Evolutionary conservation across 1,140 invertebrate genomes (phyloP), one percentile per base, ranked within the genome.

Genomic region (Melipona quadrifasciata): DNA sequence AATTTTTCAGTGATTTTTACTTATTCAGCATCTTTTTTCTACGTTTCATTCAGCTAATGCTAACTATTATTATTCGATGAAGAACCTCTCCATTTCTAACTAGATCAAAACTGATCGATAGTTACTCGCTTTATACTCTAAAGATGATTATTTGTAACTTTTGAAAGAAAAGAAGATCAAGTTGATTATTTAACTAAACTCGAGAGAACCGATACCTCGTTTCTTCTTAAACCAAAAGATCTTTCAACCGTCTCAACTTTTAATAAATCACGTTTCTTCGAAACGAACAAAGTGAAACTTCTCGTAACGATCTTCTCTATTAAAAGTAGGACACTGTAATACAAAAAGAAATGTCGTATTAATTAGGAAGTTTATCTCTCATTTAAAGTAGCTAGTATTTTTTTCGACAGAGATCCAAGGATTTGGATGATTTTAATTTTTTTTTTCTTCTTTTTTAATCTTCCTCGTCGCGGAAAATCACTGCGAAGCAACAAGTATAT

Each of bases 401-500:
- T 39, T 39, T 5, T 39, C 34, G 34, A 39, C 34, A 39, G 34
- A 39, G 34, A 39, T 39, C 39, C 39, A 5, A 8, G 39, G 6
- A 39, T 39, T 39, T 39, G 39, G 6, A 39, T 39, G 39, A 39
- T 39, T 39, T 39, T 8, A 39, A 39, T 6, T 6, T 8, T 47
- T 47, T 47, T 47, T 47, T 47, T 39, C 8, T 47, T 47, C 34
- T 2, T 47, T 47, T 47, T 8, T 47, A 10, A 47, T 47, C 39
- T 34, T 58, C 31, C 10, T 21, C 11, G 12, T 24, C 16, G 16
- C 8, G 31, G 47, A 65, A 53, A 71, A 27, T 80, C 34, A 31
- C 16, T 19, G 31, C 24, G 51, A 67, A 75, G 80, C 80, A 82
- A 82, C 80, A 82, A 82, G 80, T 82, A 75, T 31, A 78, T 78